phyloP scores from a whole-genome alignment of 2,113 vertebrate genomes.

The Opisthocomus hoazin region DNA sequence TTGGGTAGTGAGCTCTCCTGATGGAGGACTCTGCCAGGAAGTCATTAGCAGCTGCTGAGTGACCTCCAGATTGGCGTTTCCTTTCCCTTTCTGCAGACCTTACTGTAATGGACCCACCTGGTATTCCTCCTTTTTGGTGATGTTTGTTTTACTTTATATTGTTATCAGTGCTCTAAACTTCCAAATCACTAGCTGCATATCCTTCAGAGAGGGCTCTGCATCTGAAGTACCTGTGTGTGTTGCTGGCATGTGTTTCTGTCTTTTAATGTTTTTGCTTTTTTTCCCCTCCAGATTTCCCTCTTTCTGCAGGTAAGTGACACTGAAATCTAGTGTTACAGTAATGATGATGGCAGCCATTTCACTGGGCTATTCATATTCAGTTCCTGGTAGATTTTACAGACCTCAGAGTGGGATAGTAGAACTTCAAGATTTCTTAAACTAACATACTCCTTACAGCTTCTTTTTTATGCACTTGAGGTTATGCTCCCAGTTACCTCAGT shows the following conservation, averaged over 20 bases:
- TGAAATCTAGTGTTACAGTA: neutral
- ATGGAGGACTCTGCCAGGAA: neutral
- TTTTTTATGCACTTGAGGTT: neutral
- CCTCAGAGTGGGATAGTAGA: neutral
- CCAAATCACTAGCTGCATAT: neutral
- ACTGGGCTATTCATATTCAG: neutral
- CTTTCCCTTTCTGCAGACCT: neutral
- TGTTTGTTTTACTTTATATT: neutral
- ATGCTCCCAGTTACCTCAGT: neutral
- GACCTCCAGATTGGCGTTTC: neutral
- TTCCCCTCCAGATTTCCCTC: slow-evolving; percentile 62
- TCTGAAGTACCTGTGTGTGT: neutral
- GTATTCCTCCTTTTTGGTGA: neutral
- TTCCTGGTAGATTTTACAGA: neutral
- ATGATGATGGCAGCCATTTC: neutral
- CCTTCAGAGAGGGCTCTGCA: neutral
- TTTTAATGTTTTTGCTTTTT: slow-evolving; percentile 1
- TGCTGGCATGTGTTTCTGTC: neutral
- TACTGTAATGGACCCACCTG: neutral
- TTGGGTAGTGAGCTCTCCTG: neutral
- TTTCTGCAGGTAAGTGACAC: slow-evolving; percentile 40
- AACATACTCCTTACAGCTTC: neutral
- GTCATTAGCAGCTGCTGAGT: neutral
- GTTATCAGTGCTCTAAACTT: neutral
- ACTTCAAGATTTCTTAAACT: neutral